Base-by-base conservation (phyloP, 2,797 vertebrate species). In the Lepilemur septentrionalis region DNA sequence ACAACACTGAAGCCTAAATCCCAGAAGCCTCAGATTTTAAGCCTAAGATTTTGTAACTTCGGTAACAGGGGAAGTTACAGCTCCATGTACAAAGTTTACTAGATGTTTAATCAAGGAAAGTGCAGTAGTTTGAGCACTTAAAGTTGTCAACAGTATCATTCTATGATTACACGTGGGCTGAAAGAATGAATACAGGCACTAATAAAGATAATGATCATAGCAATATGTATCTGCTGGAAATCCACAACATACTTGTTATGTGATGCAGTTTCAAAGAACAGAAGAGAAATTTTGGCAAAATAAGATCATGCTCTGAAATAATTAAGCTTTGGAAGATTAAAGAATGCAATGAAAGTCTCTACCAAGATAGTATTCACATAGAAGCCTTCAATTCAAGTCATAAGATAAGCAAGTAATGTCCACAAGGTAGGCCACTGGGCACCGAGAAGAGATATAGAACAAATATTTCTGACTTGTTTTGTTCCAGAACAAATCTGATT, bases 291-390 rank as follows among this genome's bases (percentile, higher is more conserved):
- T 55, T 75, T 75, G 28, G 4, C 76, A 95, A 70, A 97, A 81
- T 2, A 84, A 94, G 48, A 67, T 32, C 38, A n/a, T 70, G 18
- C 7, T 94, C 13, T 55, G 86, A 87, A 82, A 84, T 82, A n/a
- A 93, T 69, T 88, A 79, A 23, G 12, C 2, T 81, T 91, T 93
- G 17, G 35, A 85, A 94, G 78, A 59, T 59, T 95, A 72, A 95
- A 94, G 46, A 96, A 95, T 80, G 69, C 96, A 93, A 83, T 70
- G 67, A 76, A 86, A 84, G 22, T 69, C 84, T 94, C 73, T 65
- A 95, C 43, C 78, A 75, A 65, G 35, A 25, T 75, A 65, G 8
- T 89, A 76, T 70, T 95, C 79, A 82, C 78, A 69, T 10, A 61
- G 13, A 23, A 97, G 3, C 10, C 81, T 92, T 96, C 76, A 81